These are phyloP conservation scores for Hyposmocoma kahamanoa DNA, from an alignment of 1,140 invertebrate species.

Conservation along the genomic window DNA sequence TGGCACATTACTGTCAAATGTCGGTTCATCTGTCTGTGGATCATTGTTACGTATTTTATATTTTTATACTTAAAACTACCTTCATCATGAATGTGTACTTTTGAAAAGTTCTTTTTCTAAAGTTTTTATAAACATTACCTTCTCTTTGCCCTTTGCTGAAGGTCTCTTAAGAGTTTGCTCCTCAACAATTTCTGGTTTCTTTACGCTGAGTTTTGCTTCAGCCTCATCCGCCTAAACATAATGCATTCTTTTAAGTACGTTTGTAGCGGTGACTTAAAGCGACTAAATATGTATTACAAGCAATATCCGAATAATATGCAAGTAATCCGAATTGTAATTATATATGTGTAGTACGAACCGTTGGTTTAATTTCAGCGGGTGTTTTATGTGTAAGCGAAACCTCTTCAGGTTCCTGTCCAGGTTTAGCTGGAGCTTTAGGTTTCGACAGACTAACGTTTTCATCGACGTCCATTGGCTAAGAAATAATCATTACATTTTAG, in stretches of 20 bases:
- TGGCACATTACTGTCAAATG: constrained; percentile 17
- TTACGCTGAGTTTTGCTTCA: constrained; percentile 59
- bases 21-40: constrained; percentile 35
- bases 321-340: too few species aligned
- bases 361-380: constrained; percentile 59
- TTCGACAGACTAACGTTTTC: constrained; percentile 53
- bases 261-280: neutral
- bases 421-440: constrained; percentile 50
- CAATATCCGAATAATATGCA: too few species aligned
- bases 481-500: constrained; percentile 18
- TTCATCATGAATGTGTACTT: neutral
- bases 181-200: constrained; percentile 65
- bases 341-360: constrained; percentile 60
- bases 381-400: constrained; percentile 66
- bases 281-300: too few species aligned
- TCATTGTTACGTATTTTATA: constrained; percentile 18
- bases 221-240: constrained; percentile 52
- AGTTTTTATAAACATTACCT: constrained; percentile 32
- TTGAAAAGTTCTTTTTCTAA: neutral
- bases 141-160: constrained; percentile 44
- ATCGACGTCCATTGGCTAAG: constrained; percentile 64
- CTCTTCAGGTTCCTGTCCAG: constrained; percentile 55
- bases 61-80: neutral
- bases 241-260: constrained; percentile 13
- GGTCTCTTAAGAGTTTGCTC: constrained; percentile 62